These are phyloP conservation scores for Neoascia interrupta DNA, from an alignment of 2,888 invertebrate species.

Conservation along the genomic window DNA sequence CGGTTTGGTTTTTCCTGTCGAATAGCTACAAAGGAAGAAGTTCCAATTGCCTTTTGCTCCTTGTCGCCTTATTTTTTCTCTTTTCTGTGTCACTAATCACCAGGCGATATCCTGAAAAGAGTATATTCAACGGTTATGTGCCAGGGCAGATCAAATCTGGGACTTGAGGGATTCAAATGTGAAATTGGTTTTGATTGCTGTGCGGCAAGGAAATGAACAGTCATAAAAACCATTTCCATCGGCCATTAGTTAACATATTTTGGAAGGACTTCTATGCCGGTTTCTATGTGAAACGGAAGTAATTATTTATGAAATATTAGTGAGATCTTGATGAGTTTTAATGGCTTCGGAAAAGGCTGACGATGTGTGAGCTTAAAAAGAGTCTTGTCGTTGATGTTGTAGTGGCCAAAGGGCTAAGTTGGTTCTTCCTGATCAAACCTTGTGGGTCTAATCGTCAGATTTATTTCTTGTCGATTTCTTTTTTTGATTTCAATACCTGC, in stretches of 20 bases:
- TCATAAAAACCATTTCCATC: slow-evolving; percentile 79
- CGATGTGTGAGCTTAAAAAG: too few species aligned
- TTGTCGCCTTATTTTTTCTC: slow-evolving; percentile 45
- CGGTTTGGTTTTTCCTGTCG: slow-evolving; percentile 79
- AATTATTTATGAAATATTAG: slow-evolving; percentile 79
- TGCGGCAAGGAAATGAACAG: slow-evolving; percentile 76
- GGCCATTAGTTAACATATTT: slow-evolving; percentile 79
- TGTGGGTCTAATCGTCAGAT: too few species aligned
- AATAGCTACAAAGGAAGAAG: slow-evolving; percentile 80
- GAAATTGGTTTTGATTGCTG: slow-evolving; percentile 65
- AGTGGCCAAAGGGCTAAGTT: too few species aligned
- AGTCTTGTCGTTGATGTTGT: too few species aligned
- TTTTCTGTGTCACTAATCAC: slow-evolving; percentile 60
- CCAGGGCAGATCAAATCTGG: slow-evolving; percentile 15
- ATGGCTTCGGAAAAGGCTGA: neutral
- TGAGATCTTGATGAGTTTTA: slow-evolving; percentile 1
- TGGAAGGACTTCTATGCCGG: slow-evolving; percentile 49
- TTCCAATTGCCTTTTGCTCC: slow-evolving; percentile 3
- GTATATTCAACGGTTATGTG: slow-evolving; percentile 24
- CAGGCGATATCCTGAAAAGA: slow-evolving; percentile 60
- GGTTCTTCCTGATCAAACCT: too few species aligned
- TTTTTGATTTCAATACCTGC: too few species aligned
- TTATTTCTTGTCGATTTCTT: too few species aligned
- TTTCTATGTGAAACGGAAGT: slow-evolving; percentile 73
- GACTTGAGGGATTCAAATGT: slow-evolving; percentile 41